Base-by-base conservation (phyloP, 2,113 vertebrate genomes). In the Hypocryptadius cinnamomeus region DNA sequence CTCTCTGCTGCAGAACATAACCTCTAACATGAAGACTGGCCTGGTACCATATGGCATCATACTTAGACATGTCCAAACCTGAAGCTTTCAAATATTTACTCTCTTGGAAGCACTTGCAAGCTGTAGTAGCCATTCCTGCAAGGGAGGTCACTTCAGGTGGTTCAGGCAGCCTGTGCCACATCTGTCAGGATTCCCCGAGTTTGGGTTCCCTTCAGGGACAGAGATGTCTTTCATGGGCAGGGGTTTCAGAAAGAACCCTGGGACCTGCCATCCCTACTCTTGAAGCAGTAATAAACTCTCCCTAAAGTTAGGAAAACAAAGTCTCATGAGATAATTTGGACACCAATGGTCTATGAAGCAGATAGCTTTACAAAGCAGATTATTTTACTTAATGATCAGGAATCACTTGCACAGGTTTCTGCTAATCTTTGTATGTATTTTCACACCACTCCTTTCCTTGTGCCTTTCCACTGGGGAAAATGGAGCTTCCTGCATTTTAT, bases 131-230 rank as follows among this genome's bases (percentile, higher is more conserved):
- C 39, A 22, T 33, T 80, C 79, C 73, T 72, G 53, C 66, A 72
- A 60, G 16, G 24, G 61, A 66, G 23, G 17, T 48, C 5, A 1
- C 35, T 30, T 8, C 35, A 22, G 0, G 1, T 2, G 5, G 7
- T 25, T 60, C 61, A 63, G 70, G 21, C 8, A 59, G n/a, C 48
- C 70, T 33, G 14, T 35, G 48, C 39, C 15, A 18, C 0, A 0
- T 13, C 56, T 69, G 39, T 10, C 27, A 68, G 85, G 64, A 35
- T 35, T 24, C 11, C 0, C 1, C 1, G 7, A 57, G 12, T 21
- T 15, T 60, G 31, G 13, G 22, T 56, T 56, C 40, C 25, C 37
- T 66, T 48, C 39, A 28, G 48, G 30, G 37, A 63, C 31, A 66
- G 30, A 47, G 51, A 44, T 3, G 2, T 31, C 51, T 33, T 54